These are phyloP conservation scores for Temnothorax longispinosus DNA, from an alignment of 1,140 invertebrate genomes.

Conservation along the genomic window DNA sequence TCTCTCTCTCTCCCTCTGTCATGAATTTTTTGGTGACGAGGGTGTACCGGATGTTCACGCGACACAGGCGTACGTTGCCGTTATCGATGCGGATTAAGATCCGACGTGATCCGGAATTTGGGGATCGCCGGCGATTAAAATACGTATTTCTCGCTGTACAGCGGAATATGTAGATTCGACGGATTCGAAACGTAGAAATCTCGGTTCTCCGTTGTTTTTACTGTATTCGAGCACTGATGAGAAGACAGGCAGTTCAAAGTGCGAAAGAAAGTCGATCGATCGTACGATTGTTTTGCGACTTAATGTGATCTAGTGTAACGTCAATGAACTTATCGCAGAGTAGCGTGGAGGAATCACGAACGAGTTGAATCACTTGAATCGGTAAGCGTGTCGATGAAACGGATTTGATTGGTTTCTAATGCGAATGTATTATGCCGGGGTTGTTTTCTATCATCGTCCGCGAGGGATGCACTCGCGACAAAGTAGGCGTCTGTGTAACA, in stretches of 20 bases:
- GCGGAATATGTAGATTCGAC: not conserved
- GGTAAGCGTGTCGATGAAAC: slow-evolving; percentile 20
- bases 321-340: not conserved
- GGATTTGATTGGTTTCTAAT: slow-evolving; percentile 14
- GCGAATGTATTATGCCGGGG: not conserved
- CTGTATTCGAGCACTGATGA: not conserved
- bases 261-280: slow-evolving; percentile 1
- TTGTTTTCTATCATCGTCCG: not conserved
- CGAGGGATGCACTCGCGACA: not conserved
- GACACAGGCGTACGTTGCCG: not conserved
- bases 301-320: slow-evolving; percentile 36
- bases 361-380: slow-evolving; percentile 29
- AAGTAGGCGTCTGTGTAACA: not conserved
- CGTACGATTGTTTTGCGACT: slow-evolving; percentile 5
- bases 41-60: slow-evolving; percentile 2
- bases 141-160: not conserved
- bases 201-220: not conserved
- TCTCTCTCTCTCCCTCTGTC: slow-evolving; percentile 47
- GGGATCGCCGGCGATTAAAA: slow-evolving; percentile 20
- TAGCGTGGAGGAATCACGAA: slow-evolving; percentile 13
- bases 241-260: slow-evolving; percentile 3
- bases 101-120: not conserved
- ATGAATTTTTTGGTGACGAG: slow-evolving; percentile 25
- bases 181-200: not conserved
- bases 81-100: slow-evolving; percentile 32